These are phyloP conservation scores for Aplysia californica DNA, from an alignment of 1,140 invertebrate species.

Conservation along the genomic window DNA sequence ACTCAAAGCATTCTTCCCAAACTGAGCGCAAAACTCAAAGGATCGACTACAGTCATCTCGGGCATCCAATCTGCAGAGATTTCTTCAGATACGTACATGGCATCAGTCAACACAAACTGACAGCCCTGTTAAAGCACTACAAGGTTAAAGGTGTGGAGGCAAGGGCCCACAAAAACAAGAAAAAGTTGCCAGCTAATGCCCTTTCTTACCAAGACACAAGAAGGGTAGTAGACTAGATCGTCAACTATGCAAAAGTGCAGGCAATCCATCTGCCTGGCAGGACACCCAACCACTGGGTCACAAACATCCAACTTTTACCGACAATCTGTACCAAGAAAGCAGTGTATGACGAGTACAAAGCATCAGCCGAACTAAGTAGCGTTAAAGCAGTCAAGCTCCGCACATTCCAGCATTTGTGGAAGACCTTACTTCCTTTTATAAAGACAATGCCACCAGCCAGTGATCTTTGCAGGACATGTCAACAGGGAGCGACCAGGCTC, in stretches of 20 bases:
- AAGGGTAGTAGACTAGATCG: not conserved
- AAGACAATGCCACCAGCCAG: not conserved
- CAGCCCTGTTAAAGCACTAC: not conserved
- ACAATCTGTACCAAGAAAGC: not conserved
- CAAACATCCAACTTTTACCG: not conserved
- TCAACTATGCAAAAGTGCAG: not conserved
- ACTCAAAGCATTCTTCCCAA: not conserved
- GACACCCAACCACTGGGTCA: not conserved
- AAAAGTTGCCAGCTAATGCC: not conserved
- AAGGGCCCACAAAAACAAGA: not conserved
- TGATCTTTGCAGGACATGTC: slow-evolving; percentile 2
- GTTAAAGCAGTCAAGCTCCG: not conserved
- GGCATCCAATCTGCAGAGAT: not conserved
- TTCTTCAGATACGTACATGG: not conserved
- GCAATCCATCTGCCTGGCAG: not conserved
- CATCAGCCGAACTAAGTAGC: not conserved
- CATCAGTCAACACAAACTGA: not conserved
- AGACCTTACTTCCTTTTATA: not conserved
- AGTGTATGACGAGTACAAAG: not conserved
- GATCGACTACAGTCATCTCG: not conserved
- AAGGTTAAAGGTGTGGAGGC: not conserved
- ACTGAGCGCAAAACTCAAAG: not conserved
- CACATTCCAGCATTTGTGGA: not conserved
- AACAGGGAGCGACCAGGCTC: not conserved
- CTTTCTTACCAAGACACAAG: not conserved